Evolutionary conservation across 2,113 vertebrate genomes (phyloP).

Genomic region (Centropus bengalensis): DNA sequence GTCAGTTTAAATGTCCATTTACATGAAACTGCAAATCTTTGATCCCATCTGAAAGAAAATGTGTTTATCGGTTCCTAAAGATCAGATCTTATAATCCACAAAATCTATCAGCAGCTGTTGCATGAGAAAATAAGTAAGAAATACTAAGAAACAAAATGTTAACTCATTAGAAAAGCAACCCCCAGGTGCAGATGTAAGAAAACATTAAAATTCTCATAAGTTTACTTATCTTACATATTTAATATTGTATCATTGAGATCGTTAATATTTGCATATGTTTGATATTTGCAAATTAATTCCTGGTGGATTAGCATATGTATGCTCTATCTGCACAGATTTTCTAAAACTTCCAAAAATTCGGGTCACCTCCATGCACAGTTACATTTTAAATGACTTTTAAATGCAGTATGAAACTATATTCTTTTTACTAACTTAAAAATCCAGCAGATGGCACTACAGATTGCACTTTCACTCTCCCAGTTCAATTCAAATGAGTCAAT

Average conservation of each 20-base stretch:
- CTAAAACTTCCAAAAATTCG: background rate
- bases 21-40: background rate
- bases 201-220: background rate
- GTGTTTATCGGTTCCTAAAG: background rate
- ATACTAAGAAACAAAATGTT: background rate
- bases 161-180: background rate
- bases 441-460: constrained; percentile 79
- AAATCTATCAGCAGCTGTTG: background rate
- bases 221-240: background rate
- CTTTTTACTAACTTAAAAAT: background rate
- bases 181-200: background rate
- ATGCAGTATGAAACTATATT: background rate
- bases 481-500: background rate
- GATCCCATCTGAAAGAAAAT: background rate
- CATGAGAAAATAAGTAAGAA: background rate
- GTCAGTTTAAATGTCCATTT: background rate
- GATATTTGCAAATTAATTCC: background rate
- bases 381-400: background rate
- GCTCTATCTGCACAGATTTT: background rate
- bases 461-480: background rate
- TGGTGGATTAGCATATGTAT: background rate
- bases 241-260: background rate
- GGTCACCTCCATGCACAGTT: background rate
- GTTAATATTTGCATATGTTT: background rate
- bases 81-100: background rate